phyloP scores from a whole-genome alignment of 2,797 vertebrate genomes.

The Leuciscus waleckii region DNA sequence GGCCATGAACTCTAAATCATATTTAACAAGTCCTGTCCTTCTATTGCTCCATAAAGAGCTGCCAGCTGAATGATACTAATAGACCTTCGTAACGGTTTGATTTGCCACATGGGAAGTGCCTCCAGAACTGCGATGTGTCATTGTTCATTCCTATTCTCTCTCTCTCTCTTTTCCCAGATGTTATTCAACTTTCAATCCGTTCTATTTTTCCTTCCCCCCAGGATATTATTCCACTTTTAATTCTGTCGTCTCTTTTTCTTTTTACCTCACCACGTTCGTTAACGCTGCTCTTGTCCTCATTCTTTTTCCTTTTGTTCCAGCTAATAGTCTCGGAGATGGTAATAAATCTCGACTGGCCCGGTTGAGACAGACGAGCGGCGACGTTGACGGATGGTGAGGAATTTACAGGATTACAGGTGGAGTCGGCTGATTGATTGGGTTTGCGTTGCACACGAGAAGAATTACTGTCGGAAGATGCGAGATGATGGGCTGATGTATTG shows the following conservation, averaged over 20 bases:
- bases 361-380: slow-evolving; percentile 48
- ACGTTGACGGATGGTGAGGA: slow-evolving; percentile 49
- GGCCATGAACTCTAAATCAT: slow-evolving; percentile 22
- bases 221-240: slow-evolving; percentile 34
- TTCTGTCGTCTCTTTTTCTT: slow-evolving; percentile 20
- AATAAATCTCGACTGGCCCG: slow-evolving; percentile 49
- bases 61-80: slow-evolving; percentile 51
- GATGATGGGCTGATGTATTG: slow-evolving; percentile 45
- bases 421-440: slow-evolving; percentile 52
- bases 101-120: slow-evolving; percentile 51
- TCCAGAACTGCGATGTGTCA: background rate
- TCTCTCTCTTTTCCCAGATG: background rate
- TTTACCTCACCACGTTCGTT: background rate
- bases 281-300: background rate
- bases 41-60: slow-evolving; percentile 28
- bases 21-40: slow-evolving; percentile 42
- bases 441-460: slow-evolving; percentile 41
- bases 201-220: slow-evolving; percentile 15
- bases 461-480: slow-evolving; percentile 27
- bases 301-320: slow-evolving; percentile 26
- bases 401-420: slow-evolving; percentile 51
- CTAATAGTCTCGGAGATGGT: slow-evolving; percentile 49
- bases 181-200: slow-evolving; percentile 12
- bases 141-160: slow-evolving; percentile 31
- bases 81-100: slow-evolving; percentile 46